phyloP scores from a whole-genome alignment of 2,888 invertebrate genomes.

The Folsomia candida region DNA sequence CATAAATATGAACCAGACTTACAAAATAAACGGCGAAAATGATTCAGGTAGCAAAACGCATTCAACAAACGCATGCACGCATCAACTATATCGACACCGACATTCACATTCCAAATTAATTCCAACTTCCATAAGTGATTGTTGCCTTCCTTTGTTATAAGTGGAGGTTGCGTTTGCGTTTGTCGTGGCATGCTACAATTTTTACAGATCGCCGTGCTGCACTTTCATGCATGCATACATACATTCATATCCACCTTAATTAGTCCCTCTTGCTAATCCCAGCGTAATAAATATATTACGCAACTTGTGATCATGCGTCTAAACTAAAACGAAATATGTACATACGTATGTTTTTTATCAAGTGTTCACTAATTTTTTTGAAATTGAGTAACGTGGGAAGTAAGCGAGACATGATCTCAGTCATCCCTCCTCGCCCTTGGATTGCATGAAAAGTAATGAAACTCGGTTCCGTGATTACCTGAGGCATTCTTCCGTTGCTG shows the following conservation, averaged over 20 bases:
- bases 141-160: neutral
- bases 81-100: neutral
- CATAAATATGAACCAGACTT: too few relatives aligned
- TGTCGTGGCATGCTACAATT: neutral
- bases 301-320: too few relatives aligned
- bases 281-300: neutral
- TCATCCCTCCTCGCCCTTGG: neutral
- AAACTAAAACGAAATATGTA: neutral
- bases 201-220: neutral
- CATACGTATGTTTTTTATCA: neutral
- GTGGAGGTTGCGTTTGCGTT: too few relatives aligned
- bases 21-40: neutral
- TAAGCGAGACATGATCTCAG: neutral
- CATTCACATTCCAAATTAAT: neutral
- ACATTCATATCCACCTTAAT: neutral
- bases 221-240: neutral
- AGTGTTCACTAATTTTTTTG: neutral
- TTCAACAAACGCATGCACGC: neutral
- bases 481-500: slow-evolving; percentile 1
- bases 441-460: slow-evolving; percentile 1
- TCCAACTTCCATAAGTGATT: neutral
- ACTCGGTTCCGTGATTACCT: slow-evolving; percentile 11
- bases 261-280: neutral
- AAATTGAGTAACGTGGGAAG: slow-evolving; percentile 21
- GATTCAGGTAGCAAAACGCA: neutral